Evolutionary conservation across 2,797 vertebrate species (phyloP), one percentile per base, ranked within the genome.

Genomic region (Manis crassicaudata): DNA sequence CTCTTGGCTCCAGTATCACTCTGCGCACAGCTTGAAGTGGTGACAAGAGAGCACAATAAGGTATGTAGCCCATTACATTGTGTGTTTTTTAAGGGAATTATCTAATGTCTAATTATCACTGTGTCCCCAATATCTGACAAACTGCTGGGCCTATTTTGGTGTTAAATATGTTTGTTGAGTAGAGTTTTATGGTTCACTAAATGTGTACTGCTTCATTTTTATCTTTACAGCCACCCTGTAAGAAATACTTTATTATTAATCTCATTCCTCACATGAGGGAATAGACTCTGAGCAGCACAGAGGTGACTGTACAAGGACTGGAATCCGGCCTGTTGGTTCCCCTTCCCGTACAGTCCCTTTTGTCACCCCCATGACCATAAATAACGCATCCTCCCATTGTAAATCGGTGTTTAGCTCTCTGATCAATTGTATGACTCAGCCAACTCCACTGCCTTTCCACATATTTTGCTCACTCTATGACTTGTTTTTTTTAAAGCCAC

Each of bases 181-280:
- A 37, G 10, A 93, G 37, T 67, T 90, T 90, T 70, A 43, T 79
- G 79, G 17, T 56, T 79, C 63, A 87, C 43, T 92, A 79, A 95
- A 40, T 68, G 84, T 76, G 65, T 52, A 60, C 25, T 77, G 60
- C 85, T 52, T 94, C 73, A 43, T 63, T 91, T 46, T 92, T 79
- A 54, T 75, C 72, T 88, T 88, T 25, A 82, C 46, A 80, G 32
- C 18, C 37, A 65, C 50, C 25, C 72, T 88, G 21, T 93, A 5
- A 80, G 32, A 80, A 76, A 80, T 80, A 18, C 21, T 85, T 80
- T 76, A 63, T 75, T 58, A 84, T 83, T 90, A 68, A 62, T 72
- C 32, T 88, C 29, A 85, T 67, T 68, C 90, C 14, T 91, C 46
- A 88, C 27, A 37, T 79, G 25, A 90, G n/a, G 54, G 90, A 73